Base-by-base conservation (phyloP, 2,113 vertebrate genomes). In the Pogonocichla stellata region DNA sequence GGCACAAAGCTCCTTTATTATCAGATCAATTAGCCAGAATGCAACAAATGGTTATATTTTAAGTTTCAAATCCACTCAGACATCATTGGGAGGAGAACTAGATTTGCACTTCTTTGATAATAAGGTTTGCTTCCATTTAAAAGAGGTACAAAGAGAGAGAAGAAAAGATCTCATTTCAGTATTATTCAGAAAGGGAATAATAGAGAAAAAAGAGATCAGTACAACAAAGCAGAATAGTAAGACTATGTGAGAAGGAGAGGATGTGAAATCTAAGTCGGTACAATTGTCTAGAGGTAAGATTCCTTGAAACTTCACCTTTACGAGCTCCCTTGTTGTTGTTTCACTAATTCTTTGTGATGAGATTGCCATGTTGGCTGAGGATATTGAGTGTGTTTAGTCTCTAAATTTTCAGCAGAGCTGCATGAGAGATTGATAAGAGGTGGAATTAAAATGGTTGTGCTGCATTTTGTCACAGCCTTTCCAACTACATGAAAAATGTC, bases 141-240 rank as follows among this genome's bases (percentile, higher is more conserved):
- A 60, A 87, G 12, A 60, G 34, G 48, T 38, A 67, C 65, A 51
- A 78, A 72, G 36, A 84, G 38, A 70, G 81, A 93, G 65, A 82
- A 86, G 28, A 93, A 93, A 93, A 92, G 8, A 74, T 53, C 69
- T 90, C 4, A 25, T 93, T 88, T 90, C 74, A 62, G 45, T 73
- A 61, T 83, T 88, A 90, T 85, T 92, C 66, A 82, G 18, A 89
- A 82, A 75, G 15, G 28, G 73, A 89, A 91, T 45, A 95, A 84
- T 24, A 61, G 77, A 89, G n/a, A 34, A 90, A 89, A 92, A 88
- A 82, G 54, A 53, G 48, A 67, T 64, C 0, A 0, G 26, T 26
- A 64, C 51, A 85, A 84, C 57, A 92, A 91, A 87, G 61, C 24
- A 87, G 45, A 91, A 75, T 18, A 72, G 19, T 78, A 34, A 91